phyloP scores from a whole-genome alignment of 2,797 vertebrate species.

The Paramormyrops hopkinsi region DNA sequence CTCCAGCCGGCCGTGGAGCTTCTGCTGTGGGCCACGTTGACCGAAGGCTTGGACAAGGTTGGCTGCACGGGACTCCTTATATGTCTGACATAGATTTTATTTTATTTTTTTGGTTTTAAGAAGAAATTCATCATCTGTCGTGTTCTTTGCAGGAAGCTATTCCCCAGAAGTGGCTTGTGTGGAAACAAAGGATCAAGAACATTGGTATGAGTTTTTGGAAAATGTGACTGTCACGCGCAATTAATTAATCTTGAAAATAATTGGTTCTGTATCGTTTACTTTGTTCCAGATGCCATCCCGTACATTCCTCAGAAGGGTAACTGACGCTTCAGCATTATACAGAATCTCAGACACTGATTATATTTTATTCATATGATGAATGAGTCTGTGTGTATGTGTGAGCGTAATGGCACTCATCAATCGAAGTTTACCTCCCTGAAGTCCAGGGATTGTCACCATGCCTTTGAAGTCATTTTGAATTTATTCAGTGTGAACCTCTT shows the following conservation, averaged over 20 bases:
- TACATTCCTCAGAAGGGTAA: conserved; percentile 65
- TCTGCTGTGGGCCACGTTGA: conserved; percentile 61
- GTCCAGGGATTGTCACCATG: not conserved
- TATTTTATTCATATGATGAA: not conserved
- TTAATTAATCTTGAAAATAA: not conserved
- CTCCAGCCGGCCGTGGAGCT: conserved; percentile 65
- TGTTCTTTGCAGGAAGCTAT: conserved; percentile 54
- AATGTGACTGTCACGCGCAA: not conserved
- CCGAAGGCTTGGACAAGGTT: conserved; percentile 63
- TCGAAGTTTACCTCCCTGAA: not conserved
- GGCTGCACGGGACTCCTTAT: not conserved
- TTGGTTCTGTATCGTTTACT: conserved; percentile 19
- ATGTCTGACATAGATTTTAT: not conserved
- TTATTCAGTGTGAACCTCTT: not conserved
- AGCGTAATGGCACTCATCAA: not conserved
- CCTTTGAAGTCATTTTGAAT: not conserved
- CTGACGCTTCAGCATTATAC: not conserved
- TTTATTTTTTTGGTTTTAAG: not conserved
- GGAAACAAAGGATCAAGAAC: conserved; percentile 67
- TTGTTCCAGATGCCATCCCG: conserved; percentile 54
- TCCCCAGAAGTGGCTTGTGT: conserved; percentile 66
- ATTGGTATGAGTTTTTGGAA: conserved; percentile 46
- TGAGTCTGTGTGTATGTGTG: not conserved
- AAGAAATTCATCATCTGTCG: not conserved
- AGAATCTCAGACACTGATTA: not conserved